A percentile compares a stretch with the other conserved stretches of the same genome.
phyloP scores from a whole-genome alignment of 1,140 invertebrate species.

The Stratiolaelaps scimitus region DNA sequence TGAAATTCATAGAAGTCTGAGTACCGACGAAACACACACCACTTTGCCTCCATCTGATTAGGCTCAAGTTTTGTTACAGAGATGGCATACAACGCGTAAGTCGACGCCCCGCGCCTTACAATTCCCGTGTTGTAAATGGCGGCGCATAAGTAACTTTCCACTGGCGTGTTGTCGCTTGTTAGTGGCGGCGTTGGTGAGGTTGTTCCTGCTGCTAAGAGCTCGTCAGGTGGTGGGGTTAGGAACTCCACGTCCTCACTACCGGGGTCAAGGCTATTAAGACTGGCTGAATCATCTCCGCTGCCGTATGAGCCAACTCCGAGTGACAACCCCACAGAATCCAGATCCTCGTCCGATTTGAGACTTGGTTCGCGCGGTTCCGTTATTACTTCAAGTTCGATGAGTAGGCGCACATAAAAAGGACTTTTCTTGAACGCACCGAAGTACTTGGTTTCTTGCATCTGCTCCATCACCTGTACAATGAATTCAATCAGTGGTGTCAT shows the following conservation, averaged over 20 bases:
- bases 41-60: slow-evolving; percentile 52
- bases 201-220: slow-evolving; percentile 37
- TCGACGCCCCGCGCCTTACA: slow-evolving; percentile 59
- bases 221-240: slow-evolving; percentile 36
- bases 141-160: slow-evolving; percentile 6
- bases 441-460: slow-evolving; percentile 51
- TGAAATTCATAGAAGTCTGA: slow-evolving; percentile 83
- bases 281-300: slow-evolving; percentile 27
- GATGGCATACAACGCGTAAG: slow-evolving; percentile 78
- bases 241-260: slow-evolving; percentile 32
- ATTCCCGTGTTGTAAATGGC: slow-evolving; percentile 46
- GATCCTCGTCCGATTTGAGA: slow-evolving; percentile 44
- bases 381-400: slow-evolving; percentile 60
- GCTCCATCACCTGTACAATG: slow-evolving; percentile 41
- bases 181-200: not conserved
- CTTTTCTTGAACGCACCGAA: slow-evolving; percentile 57
- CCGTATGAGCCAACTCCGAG: slow-evolving; percentile 24
- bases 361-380: slow-evolving; percentile 41
- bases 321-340: slow-evolving; percentile 19
- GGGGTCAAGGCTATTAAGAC: slow-evolving; percentile 29
- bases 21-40: slow-evolving; percentile 53
- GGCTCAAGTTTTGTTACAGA: slow-evolving; percentile 51
- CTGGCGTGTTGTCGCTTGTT: not conserved
- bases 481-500: not conserved
- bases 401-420: slow-evolving; percentile 55